Evolutionary conservation across 2,888 invertebrate species (phyloP), one percentile per base, ranked within the genome.

Genomic region (Rotaria sp.): DNA sequence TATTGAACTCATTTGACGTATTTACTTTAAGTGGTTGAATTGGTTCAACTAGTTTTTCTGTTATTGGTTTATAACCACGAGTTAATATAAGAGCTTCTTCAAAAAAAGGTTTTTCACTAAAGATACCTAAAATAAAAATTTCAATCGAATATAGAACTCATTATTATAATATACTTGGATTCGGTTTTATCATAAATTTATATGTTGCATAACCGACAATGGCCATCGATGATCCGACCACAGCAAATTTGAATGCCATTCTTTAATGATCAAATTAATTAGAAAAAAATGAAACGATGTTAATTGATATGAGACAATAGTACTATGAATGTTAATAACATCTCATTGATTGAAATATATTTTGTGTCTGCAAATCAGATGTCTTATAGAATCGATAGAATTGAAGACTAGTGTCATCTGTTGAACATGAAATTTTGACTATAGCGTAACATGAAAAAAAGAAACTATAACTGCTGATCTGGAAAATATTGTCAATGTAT

Each of bases 1-100:
- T n/a, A 80, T 80, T 80, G 41, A 80, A 80, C n/a, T 80, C 26
- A 26, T 80, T 80, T 1, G 80, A 80, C 45, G 45, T 45, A 80
- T 80, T 45, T 18, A 80, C 45, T 45, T 80, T 41, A 8, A 80
- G 13, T 45, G 80, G 80, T 80, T 80, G 24, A 45, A 80, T 26
- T 26, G 80, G 80, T 80, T 41, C 80, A 7, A 80, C 80, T 80
- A 80, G 26, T 80, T 80, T 41, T 26, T 80, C 80, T 45, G 15
- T 45, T 4, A 80, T 80, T 11, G 80, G 80, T 15, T 80, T 80
- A 45, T 80, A 80, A n/a, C 80, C 80, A n/a, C 45, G 41, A 24
- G 45, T 45, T 13, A 80, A 80, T 45, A 11, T 24, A 4, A 80
- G 26, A 26, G 80, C 80, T 80, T 80, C 80, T 15, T 80, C 45